Conservation (phyloP, 2,113 vertebrate species). For the Chinchilla lanigera region DNA sequence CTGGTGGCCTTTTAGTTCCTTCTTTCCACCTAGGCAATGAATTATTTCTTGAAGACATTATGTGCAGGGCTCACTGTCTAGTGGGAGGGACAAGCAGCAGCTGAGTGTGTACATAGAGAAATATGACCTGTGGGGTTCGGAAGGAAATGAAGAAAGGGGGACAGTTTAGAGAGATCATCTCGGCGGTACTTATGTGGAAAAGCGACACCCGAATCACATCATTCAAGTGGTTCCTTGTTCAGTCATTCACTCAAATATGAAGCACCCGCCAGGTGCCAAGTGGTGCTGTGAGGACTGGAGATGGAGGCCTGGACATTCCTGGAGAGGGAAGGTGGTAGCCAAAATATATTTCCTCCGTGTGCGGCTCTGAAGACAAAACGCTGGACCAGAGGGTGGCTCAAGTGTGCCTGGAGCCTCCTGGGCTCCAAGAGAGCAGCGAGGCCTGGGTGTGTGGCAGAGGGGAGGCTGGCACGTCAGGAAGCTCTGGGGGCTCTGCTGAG, state of each 20-base stretch:
- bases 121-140: background rate
- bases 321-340: background rate
- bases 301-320: background rate
- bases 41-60: background rate
- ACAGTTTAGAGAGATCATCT: background rate
- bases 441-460: background rate
- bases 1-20: background rate
- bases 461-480: accelerated
- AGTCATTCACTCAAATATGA: background rate
- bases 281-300: background rate
- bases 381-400: background rate
- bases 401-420: too few relatives aligned
- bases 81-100: background rate
- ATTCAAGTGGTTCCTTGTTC: background rate
- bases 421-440: background rate
- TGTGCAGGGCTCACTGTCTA: background rate
- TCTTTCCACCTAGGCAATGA: background rate
- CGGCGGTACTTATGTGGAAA: background rate
- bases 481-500: background rate
- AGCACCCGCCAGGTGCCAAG: background rate
- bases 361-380: background rate
- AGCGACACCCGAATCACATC: background rate
- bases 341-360: accelerated
- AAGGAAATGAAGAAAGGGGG: background rate
- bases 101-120: background rate